These are phyloP conservation scores for Thecocarcelia acutangulata DNA, from an alignment of 2,888 invertebrate genomes.

Conservation along the genomic window DNA sequence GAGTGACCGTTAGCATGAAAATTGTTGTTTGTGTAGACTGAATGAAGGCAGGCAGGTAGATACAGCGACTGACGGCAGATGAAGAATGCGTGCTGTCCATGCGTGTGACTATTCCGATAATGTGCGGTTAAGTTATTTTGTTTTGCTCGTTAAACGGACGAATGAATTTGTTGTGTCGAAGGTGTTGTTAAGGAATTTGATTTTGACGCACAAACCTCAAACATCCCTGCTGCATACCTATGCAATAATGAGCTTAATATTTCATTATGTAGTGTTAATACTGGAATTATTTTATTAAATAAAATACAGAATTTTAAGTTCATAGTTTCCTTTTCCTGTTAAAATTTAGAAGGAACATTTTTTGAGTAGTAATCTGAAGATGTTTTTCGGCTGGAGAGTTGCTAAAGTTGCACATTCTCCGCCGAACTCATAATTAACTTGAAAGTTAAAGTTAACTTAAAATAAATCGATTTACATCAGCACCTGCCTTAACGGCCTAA, in stretches of 20 bases:
- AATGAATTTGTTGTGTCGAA: constrained; percentile 32
- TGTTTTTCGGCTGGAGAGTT: too few species aligned
- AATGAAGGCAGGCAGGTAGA: too few species aligned
- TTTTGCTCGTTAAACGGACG: constrained; percentile 16
- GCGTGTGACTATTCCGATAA: constrained; percentile 56
- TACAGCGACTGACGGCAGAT: constrained; percentile 7
- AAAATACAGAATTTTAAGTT: too few species aligned
- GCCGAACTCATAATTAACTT: too few species aligned
- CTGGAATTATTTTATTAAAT: background rate
- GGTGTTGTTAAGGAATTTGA: constrained; percentile 78
- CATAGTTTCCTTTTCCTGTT: too few species aligned
- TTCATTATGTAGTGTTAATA: constrained; percentile 23
- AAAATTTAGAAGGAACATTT: too few species aligned
- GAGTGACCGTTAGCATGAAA: constrained; percentile 15
- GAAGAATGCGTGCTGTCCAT: constrained; percentile 44
- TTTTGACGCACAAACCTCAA: constrained; percentile 76
- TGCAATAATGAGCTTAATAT: constrained; percentile 56
- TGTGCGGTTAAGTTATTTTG: constrained; percentile 53
- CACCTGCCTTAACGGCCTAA: too few species aligned
- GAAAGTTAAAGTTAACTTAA: too few species aligned
- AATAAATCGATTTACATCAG: too few species aligned
- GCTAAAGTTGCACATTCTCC: too few species aligned
- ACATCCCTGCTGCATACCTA: constrained; percentile 60
- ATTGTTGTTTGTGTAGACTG: background rate
- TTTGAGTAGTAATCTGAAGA: too few species aligned